These are phyloP conservation scores for Globia sparganii DNA, from an alignment of 2,888 invertebrate genomes.

Conservation along the genomic window DNA sequence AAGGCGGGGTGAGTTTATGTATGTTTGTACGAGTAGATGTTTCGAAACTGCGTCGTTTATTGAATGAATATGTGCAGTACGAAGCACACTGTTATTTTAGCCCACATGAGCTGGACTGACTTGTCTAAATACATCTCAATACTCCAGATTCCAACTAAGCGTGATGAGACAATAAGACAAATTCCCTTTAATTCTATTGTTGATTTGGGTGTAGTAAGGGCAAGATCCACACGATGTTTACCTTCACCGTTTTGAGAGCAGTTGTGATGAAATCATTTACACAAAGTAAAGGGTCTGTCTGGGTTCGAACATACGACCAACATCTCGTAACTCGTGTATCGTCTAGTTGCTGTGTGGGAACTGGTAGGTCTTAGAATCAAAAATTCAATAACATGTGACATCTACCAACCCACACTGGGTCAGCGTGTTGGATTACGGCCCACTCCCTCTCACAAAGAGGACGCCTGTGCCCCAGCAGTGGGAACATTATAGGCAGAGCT, in stretches of 20 bases:
- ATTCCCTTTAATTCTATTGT: background rate
- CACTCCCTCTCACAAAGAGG: no score
- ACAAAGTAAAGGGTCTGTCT: no score
- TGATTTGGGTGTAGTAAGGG: background rate
- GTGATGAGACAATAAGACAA: background rate
- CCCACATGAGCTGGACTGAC: slow-evolving; percentile 28
- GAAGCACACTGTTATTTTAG: slow-evolving; percentile 51
- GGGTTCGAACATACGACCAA: no score
- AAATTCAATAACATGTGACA: no score
- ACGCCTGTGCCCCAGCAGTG: no score
- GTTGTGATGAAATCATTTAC: no score
- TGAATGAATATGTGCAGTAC: slow-evolving; percentile 18
- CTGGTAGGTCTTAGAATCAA: no score
- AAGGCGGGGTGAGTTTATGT: no score
- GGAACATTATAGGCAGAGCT: no score
- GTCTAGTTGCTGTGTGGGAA: no score
- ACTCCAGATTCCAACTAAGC: slow-evolving; percentile 23
- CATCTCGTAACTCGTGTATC: background rate
- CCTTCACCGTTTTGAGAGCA: background rate
- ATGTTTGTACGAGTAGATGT: background rate
- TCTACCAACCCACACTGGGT: no score
- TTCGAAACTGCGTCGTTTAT: slow-evolving; percentile 21
- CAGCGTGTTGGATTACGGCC: no score
- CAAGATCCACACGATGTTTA: background rate
- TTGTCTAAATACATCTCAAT: slow-evolving; percentile 25